These are phyloP conservation scores for Orthosia gothica DNA, from an alignment of 2,888 invertebrate genomes.

Conservation along the genomic window DNA sequence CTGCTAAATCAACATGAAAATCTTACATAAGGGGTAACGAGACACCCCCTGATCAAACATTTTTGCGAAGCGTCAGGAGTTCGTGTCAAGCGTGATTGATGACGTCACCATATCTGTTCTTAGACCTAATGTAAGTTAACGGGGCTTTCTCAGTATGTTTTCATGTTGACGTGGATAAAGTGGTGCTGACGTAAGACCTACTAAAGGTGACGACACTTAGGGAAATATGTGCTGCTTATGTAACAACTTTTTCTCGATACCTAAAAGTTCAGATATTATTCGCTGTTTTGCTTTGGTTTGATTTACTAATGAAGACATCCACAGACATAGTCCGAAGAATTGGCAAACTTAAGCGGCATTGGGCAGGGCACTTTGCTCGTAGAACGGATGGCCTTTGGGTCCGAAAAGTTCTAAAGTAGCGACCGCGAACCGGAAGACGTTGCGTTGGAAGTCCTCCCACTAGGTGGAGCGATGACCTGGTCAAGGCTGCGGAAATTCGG, in stretches of 20 bases:
- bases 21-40: conserved; percentile 11
- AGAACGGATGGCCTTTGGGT: too few relatives aligned
- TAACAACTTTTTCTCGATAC: neutral
- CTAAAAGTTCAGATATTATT: neutral
- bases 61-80: conserved; percentile 45
- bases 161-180: conserved; percentile 27
- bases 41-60: conserved; percentile 48
- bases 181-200: conserved; percentile 34
- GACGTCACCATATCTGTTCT: conserved; percentile 49
- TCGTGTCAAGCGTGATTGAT: conserved; percentile 53
- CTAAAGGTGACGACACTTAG: neutral
- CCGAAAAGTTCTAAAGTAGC: too few relatives aligned
- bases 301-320: too few relatives aligned
- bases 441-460: too few relatives aligned
- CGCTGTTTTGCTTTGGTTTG: too few relatives aligned
- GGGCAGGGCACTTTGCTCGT: too few relatives aligned
- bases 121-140: conserved; percentile 35
- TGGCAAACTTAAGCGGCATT: too few relatives aligned
- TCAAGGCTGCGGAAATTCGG: too few relatives aligned
- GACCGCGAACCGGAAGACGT: too few relatives aligned
- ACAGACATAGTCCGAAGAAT: too few relatives aligned
- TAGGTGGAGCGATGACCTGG: too few relatives aligned
- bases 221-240: conserved; percentile 13
- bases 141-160: conserved; percentile 31
- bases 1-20: conserved; percentile 7